Conservation (phyloP, 2,797 vertebrate species). For the Neostethus bicornis region DNA sequence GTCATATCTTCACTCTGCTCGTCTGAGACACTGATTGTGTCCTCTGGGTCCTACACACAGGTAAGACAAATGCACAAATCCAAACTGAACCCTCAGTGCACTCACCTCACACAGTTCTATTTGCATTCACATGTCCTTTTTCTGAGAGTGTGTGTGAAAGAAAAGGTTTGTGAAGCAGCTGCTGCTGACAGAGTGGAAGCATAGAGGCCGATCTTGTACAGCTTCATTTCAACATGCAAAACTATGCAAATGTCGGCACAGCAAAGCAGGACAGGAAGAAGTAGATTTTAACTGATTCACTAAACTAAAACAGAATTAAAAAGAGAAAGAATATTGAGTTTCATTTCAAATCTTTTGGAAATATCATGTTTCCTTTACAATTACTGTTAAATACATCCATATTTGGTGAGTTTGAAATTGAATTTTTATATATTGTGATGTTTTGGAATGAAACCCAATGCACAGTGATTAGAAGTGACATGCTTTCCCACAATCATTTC, state of each 20-base stretch:
- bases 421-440: neutral
- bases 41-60: constrained; percentile 69
- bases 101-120: neutral
- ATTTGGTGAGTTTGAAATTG: neutral
- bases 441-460: constrained; percentile 31
- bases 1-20: constrained; percentile 21
- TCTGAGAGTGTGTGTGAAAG: constrained; percentile 5
- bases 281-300: neutral
- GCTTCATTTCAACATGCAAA: constrained; percentile 30
- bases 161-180: constrained; percentile 60
- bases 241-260: neutral
- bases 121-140: neutral
- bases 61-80: constrained; percentile 22
- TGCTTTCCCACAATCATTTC: constrained; percentile 8
- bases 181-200: constrained; percentile 53
- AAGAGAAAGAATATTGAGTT: constrained; percentile 4
- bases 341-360: constrained; percentile 17
- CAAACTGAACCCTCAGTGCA: constrained; percentile 7
- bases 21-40: constrained; percentile 35
- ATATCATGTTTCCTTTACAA: neutral
- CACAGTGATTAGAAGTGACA: constrained; percentile 10
- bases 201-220: constrained; percentile 3
- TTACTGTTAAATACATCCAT: neutral
- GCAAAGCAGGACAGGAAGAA: neutral
- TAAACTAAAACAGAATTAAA: neutral